Conservation (phyloP, 2,888 invertebrate genomes). For the Aphodius granarius region DNA sequence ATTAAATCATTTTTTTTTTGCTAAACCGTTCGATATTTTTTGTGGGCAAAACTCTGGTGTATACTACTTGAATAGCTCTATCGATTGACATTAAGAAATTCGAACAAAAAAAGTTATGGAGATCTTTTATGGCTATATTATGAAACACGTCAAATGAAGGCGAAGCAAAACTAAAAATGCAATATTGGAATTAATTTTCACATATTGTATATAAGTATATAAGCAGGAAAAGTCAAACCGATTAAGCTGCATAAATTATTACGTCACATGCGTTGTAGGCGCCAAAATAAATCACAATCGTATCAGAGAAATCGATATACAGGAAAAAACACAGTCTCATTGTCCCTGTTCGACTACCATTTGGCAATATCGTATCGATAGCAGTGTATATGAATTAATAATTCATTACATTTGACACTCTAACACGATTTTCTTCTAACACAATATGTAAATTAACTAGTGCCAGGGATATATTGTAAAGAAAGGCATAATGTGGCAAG, state of each 20-base stretch:
- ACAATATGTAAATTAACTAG: conserved; percentile 23
- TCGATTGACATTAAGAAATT: too few relatives aligned
- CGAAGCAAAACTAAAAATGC: too few relatives aligned
- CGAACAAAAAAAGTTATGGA: too few relatives aligned
- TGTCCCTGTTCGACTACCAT: neutral
- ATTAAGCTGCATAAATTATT: neutral
- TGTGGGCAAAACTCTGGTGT: too few relatives aligned
- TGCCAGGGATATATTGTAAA: neutral
- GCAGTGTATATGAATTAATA: conserved; percentile 15
- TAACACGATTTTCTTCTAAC: conserved; percentile 20
- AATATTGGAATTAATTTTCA: too few relatives aligned
- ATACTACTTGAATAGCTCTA: too few relatives aligned
- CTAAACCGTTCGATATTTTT: too few relatives aligned
- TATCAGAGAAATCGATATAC: neutral
- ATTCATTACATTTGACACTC: conserved; percentile 23
- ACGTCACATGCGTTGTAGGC: neutral
- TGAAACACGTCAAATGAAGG: too few relatives aligned
- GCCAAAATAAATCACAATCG: neutral
- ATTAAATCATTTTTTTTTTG: too few relatives aligned
- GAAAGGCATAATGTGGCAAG: neutral
- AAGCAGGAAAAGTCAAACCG: too few relatives aligned
- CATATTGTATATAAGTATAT: too few relatives aligned
- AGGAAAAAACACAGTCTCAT: neutral
- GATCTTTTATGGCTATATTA: too few relatives aligned
- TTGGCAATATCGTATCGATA: neutral